Evolutionary conservation across 2,888 invertebrate genomes (phyloP).

Genomic region (Drosophila nigricruria): DNA sequence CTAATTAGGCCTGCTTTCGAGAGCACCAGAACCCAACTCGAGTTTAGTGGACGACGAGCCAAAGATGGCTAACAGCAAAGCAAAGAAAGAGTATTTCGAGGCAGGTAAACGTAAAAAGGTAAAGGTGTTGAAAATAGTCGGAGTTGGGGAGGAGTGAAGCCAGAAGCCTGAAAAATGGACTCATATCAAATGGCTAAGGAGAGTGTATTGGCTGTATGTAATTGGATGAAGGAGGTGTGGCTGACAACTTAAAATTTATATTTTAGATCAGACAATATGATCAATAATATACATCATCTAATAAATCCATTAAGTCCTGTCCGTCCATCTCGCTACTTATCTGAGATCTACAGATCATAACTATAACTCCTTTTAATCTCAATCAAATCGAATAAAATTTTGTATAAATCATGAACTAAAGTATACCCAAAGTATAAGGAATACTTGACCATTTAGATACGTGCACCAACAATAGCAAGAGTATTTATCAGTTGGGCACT

Average conservation of each 20-base stretch:
- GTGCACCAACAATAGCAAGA: too few species aligned
- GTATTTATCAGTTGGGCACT: not conserved
- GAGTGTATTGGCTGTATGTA: not conserved
- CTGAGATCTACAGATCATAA: too few species aligned
- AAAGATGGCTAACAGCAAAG: conserved; percentile 24
- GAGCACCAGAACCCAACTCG: conserved; percentile 56
- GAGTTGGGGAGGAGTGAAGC: not conserved
- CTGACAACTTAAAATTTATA: not conserved
- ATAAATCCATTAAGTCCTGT: too few species aligned
- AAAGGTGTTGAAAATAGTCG: conserved; percentile 33
- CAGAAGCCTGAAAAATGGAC: conserved; percentile 5
- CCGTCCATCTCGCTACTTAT: too few species aligned
- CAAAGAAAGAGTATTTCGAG: conserved; percentile 3
- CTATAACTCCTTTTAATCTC: too few species aligned
- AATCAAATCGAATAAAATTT: too few species aligned
- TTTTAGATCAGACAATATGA: not conserved
- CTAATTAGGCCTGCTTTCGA: conserved; percentile 58
- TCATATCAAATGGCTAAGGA: not conserved
- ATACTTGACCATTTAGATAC: not conserved
- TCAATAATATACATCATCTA: too few species aligned
- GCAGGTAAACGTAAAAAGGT: conserved; percentile 20
- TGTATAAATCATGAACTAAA: too few species aligned
- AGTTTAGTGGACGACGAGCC: conserved; percentile 37
- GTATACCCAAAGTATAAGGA: not conserved
- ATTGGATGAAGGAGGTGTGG: not conserved